phyloP scores from a whole-genome alignment of 2,113 vertebrate genomes.

The Chaetorhynchus papuensis region DNA sequence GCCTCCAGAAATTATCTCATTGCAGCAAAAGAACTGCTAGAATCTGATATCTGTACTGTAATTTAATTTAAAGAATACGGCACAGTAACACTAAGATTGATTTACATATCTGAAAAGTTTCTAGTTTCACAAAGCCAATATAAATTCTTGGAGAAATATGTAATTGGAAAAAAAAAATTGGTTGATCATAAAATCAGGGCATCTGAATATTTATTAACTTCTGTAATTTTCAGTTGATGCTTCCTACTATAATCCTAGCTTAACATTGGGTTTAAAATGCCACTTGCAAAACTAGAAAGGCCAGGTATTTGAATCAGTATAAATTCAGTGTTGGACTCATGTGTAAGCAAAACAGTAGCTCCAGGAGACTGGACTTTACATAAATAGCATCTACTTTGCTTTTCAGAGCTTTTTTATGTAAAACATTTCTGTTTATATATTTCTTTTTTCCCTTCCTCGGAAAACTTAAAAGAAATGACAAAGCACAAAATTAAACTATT shows the following conservation, averaged over 20 bases:
- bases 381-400: neutral
- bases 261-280: neutral
- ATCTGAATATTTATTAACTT: conserved; percentile 23
- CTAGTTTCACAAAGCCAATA: conserved; percentile 24
- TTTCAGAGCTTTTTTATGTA: neutral
- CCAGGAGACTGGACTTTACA: neutral
- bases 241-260: neutral
- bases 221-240: neutral
- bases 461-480: neutral
- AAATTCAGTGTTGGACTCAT: neutral
- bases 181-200: neutral
- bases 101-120: conserved; percentile 50
- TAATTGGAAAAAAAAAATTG: conserved; percentile 12
- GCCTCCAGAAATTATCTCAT: conserved; percentile 83
- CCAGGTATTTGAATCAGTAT: neutral
- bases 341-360: neutral
- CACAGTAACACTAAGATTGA: conserved; percentile 6
- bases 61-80: conserved; percentile 61
- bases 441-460: neutral
- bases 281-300: neutral
- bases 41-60: conserved; percentile 66
- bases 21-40: conserved; percentile 50
- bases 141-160: conserved; percentile 45
- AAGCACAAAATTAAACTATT: neutral
- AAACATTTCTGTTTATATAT: neutral